A percentile compares a stretch with the other conserved stretches of the same genome.
These are phyloP conservation scores for Talpa occidentalis DNA, from an alignment of 2,113 vertebrate species.

Conservation along the genomic window DNA sequence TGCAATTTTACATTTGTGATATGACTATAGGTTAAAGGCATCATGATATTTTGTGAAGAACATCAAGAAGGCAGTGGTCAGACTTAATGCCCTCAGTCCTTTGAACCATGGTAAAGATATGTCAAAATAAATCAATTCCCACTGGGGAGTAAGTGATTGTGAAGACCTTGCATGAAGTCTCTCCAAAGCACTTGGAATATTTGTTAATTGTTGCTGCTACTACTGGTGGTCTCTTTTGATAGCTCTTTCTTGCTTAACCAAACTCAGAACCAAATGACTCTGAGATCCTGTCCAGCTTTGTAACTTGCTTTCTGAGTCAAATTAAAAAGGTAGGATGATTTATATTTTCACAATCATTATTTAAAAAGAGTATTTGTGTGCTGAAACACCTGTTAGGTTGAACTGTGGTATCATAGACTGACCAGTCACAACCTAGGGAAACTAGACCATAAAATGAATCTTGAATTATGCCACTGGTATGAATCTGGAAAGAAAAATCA, in stretches of 20 bases:
- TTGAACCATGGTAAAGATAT: neutral
- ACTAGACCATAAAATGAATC: neutral
- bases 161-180: neutral
- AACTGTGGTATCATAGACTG: neutral
- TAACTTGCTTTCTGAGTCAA: neutral
- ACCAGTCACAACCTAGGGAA: neutral
- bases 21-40: neutral
- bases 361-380: neutral
- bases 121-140: neutral
- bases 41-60: neutral
- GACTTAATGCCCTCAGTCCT: neutral
- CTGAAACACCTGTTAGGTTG: neutral
- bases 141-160: neutral
- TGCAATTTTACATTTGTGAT: neutral
- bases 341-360: constrained; percentile 37
- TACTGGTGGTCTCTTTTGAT: neutral
- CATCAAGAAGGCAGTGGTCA: neutral
- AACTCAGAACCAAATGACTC: neutral
- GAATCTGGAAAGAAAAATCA: constrained; percentile 6
- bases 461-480: neutral
- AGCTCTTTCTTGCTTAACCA: neutral
- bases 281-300: neutral
- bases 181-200: neutral
- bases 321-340: constrained; percentile 19
- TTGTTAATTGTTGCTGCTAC: neutral